A percentile compares a stretch with the other conserved stretches of the same genome.
These are phyloP conservation scores for Lynx canadensis DNA, from an alignment of 2,113 vertebrate species.

Conservation along the genomic window DNA sequence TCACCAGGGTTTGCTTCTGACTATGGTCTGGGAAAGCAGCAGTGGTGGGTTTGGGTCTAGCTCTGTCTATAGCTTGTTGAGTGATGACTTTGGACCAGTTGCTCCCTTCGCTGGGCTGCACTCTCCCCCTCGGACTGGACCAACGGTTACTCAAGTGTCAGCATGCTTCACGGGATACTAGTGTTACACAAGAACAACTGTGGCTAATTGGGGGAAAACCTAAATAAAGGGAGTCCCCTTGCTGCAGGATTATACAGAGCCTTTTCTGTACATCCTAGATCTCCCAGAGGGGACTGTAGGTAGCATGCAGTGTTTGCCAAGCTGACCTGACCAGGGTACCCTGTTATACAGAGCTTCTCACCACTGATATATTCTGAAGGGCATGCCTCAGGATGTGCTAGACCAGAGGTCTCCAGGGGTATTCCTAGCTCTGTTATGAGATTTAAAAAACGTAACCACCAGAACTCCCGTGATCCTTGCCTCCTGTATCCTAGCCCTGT, in stretches of 20 bases:
- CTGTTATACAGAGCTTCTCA: accelerated
- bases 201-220: neutral
- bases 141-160: neutral
- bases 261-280: neutral
- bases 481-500: neutral
- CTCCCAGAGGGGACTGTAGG: neutral
- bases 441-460: neutral
- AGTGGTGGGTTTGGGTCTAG: neutral
- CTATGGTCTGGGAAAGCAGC: neutral
- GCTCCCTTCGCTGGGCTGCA: neutral
- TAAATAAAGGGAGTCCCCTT: neutral
- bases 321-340: no score
- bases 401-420: neutral
- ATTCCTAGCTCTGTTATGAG: neutral
- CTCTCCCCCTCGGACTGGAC: neutral
- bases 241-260: neutral
- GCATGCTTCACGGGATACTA: neutral
- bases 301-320: neutral
- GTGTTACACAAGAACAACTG: neutral
- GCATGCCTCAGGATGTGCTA: accelerated
- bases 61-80: neutral
- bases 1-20: neutral
- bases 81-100: neutral
- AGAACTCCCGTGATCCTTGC: neutral
- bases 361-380: neutral